A percentile compares a stretch with the other conserved stretches of the same genome.
Evolutionary conservation across 1,140 invertebrate species (phyloP).

Genomic region (Drosophila equinoxialis): DNA sequence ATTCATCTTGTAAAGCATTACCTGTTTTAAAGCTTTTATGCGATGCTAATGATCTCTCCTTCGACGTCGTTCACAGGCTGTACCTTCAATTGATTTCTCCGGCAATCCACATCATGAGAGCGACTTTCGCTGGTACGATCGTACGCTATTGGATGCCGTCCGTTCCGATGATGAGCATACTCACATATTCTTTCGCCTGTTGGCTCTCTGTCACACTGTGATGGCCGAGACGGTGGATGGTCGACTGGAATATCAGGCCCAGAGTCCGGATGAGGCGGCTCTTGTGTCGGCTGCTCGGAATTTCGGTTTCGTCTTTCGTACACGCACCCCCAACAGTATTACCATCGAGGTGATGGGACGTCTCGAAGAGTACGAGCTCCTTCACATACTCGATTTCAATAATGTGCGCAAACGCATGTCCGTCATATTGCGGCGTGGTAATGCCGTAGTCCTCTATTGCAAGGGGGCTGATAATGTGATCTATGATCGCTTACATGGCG

Average conservation of each 20-base stretch:
- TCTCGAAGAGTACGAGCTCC: constrained; percentile 93
- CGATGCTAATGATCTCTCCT: background rate
- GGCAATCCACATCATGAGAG: constrained; percentile 95
- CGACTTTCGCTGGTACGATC: constrained; percentile 97
- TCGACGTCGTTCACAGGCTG: constrained; percentile 84
- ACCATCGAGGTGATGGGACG: constrained; percentile 94
- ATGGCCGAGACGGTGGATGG: constrained; percentile 97
- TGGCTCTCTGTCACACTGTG: constrained; percentile 98
- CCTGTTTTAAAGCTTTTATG: background rate
- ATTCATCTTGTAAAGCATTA: background rate
- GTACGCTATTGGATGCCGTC: constrained; percentile 92
- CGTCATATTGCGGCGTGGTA: constrained; percentile 95
- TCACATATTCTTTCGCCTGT: constrained; percentile 93
- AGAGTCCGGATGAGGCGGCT: constrained; percentile 98
- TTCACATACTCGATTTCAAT: constrained; percentile 99
- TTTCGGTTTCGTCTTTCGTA: constrained; percentile 99
- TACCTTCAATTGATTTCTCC: constrained; percentile 95
- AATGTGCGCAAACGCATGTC: constrained; percentile 99
- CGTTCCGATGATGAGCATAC: constrained; percentile 88
- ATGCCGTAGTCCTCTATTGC: constrained; percentile 95
- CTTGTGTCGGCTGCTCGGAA: constrained; percentile 98
- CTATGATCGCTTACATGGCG: constrained; percentile 93
- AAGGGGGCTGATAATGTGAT: constrained; percentile 99
- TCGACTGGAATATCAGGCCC: constrained; percentile 88
- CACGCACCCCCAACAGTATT: constrained; percentile 95